Evolutionary conservation across 2,113 vertebrate species (phyloP).

Genomic region (Sceloporus undulatus): DNA sequence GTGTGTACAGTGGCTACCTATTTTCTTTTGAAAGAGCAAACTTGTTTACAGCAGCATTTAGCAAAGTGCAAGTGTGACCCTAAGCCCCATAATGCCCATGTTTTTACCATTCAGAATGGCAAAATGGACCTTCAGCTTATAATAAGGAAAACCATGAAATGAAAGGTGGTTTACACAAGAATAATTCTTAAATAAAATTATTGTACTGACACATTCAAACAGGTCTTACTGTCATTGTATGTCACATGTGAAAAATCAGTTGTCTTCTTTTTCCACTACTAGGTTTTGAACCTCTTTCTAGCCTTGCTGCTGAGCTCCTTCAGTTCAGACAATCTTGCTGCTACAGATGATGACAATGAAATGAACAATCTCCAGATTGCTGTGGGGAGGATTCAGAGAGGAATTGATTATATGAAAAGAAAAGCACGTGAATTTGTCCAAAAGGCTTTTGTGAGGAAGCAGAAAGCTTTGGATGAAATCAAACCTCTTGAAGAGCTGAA

Average conservation of each 20-base stretch:
- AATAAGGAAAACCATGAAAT: conserved; percentile 8
- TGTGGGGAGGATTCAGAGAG: conserved; percentile 88
- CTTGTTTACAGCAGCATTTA: background rate
- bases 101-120: background rate
- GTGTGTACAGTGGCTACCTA: background rate
- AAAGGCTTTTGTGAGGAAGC: conserved; percentile 83
- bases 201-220: conserved; percentile 35
- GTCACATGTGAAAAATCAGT: conserved; percentile 10
- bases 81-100: no score
- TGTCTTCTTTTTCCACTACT: conserved; percentile 58
- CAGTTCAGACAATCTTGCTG: conserved; percentile 94
- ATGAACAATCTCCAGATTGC: conserved; percentile 95
- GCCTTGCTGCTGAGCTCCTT: conserved; percentile 97
- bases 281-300: conserved; percentile 98
- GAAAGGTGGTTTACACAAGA: background rate
- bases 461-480: conserved; percentile 85
- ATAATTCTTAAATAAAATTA: background rate
- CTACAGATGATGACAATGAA: conserved; percentile 87
- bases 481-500: conserved; percentile 88
- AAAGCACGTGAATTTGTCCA: conserved; percentile 82
- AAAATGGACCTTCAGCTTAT: no score
- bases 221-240: conserved; percentile 6
- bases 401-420: conserved; percentile 83
- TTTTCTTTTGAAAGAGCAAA: background rate
- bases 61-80: background rate